Evolutionary conservation across 2,797 vertebrate species (phyloP).

Genomic region (Ciconia nigra): DNA sequence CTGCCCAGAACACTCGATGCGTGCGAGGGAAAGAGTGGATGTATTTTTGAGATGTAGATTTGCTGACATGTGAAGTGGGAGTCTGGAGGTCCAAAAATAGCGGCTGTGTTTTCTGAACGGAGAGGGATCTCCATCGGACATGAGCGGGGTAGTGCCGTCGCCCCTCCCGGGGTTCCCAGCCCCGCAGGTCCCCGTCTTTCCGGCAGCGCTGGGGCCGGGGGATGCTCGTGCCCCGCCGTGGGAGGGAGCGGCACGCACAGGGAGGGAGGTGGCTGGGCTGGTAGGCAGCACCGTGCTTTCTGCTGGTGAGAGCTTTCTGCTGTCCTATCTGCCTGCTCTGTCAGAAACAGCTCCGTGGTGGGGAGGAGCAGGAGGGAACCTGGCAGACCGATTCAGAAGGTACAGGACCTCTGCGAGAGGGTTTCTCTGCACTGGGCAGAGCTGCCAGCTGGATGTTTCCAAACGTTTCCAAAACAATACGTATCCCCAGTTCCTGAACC

Average conservation of each 20-base stretch:
- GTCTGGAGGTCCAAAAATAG: background rate
- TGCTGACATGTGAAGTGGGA: background rate
- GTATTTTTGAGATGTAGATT: background rate
- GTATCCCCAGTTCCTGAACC: too few relatives aligned
- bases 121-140: background rate
- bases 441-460: background rate
- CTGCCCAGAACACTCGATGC: background rate
- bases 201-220: background rate
- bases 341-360: background rate
- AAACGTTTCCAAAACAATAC: background rate
- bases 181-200: rapidly evolving
- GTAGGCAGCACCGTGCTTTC: background rate
- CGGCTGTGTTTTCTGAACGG: background rate
- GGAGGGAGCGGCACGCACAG: rapidly evolving
- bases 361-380: background rate
- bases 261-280: background rate
- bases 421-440: background rate
- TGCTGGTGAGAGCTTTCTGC: background rate
- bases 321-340: rapidly evolving
- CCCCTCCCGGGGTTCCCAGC: background rate
- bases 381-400: rapidly evolving
- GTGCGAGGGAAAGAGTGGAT: background rate
- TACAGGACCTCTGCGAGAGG: background rate
- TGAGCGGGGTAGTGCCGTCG: rapidly evolving
- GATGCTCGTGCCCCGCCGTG: rapidly evolving